These are phyloP conservation scores for Sinohyriopsis cumingii DNA, from an alignment of 2,888 invertebrate species.

Conservation along the genomic window DNA sequence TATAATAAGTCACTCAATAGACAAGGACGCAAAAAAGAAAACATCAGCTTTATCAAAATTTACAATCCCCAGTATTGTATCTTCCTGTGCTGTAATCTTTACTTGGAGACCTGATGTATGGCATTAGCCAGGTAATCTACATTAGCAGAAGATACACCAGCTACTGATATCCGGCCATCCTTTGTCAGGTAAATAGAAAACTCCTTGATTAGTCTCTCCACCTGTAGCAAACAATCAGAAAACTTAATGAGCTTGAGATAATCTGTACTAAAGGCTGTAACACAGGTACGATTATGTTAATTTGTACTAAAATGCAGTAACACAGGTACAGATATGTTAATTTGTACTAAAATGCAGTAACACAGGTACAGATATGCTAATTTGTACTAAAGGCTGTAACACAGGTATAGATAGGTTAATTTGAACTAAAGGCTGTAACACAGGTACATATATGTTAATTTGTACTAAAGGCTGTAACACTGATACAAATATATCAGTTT, in stretches of 20 bases:
- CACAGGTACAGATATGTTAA: no score
- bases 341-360: no score
- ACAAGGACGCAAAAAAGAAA: no score
- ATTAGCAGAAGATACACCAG: conserved; percentile 95
- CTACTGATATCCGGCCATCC: conserved; percentile 98
- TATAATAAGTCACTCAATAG: no score
- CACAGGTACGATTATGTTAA: neutral
- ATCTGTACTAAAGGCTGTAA: neutral
- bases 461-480: neutral
- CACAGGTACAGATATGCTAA: no score
- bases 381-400: no score
- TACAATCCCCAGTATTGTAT: no score
- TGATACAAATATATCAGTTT: no score
- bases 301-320: neutral
- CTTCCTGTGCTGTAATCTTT: conserved; percentile 21
- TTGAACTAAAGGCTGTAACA: neutral
- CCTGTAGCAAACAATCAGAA: conserved; percentile 75
- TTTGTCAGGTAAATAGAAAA: conserved; percentile 95
- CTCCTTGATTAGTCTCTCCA: conserved; percentile 88
- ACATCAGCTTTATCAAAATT: no score
- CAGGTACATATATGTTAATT: neutral
- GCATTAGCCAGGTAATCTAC: conserved; percentile 94
- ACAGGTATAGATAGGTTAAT: neutral
- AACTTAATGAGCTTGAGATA: neutral
- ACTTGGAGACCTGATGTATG: conserved; percentile 92